These are phyloP conservation scores for Galeruca laticollis DNA, from an alignment of 2,888 invertebrate genomes.

Conservation along the genomic window DNA sequence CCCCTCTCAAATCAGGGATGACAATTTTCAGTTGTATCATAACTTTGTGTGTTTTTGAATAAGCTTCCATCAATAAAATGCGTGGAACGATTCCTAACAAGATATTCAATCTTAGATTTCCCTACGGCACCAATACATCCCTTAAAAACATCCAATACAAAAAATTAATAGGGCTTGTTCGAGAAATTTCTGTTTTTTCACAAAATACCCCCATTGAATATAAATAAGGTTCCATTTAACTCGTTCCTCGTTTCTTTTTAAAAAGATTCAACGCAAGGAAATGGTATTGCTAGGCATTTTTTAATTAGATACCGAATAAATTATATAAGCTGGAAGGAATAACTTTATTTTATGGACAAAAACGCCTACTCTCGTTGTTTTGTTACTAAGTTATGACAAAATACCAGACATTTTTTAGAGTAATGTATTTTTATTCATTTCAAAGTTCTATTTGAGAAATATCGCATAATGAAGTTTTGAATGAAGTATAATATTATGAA, in stretches of 20 bases:
- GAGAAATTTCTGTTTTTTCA: background rate
- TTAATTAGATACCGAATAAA: background rate
- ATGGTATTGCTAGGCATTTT: background rate
- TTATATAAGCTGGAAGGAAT: background rate
- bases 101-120: too few species aligned
- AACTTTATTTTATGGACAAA: conserved; percentile 2
- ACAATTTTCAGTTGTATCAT: too few species aligned
- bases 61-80: too few species aligned
- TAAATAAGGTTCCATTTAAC: background rate
- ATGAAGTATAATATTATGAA: too few species aligned
- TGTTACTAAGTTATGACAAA: background rate
- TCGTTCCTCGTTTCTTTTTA: background rate
- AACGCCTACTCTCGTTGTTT: background rate
- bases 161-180: background rate
- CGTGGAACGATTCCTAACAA: too few species aligned
- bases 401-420: background rate
- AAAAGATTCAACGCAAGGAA: too few species aligned
- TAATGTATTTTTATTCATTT: background rate
- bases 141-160: too few species aligned
- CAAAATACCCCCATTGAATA: background rate
- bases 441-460: background rate
- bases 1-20: too few species aligned
- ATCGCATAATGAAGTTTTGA: background rate
- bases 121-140: too few species aligned
- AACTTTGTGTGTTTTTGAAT: too few species aligned